Evolutionary conservation across 2,113 vertebrate genomes (phyloP).

Genomic region (Carassius carassius): DNA sequence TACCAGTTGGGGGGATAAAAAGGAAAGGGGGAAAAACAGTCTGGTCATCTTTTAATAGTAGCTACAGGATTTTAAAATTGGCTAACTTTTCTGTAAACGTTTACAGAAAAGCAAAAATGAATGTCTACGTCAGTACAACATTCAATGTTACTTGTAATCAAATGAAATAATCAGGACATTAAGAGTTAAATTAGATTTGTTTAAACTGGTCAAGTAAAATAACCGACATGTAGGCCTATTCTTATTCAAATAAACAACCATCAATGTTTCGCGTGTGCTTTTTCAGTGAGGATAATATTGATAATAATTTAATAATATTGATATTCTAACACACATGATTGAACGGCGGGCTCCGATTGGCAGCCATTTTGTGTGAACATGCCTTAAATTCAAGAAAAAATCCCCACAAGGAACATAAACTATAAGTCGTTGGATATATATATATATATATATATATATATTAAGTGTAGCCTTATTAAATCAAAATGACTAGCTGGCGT

Average conservation of each 20-base stretch:
- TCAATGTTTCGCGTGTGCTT: neutral
- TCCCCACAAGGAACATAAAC: neutral
- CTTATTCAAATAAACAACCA: neutral
- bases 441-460: neutral
- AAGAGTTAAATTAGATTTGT: neutral
- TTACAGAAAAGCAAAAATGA: too few species aligned
- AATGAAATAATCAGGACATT: neutral
- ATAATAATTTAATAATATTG: too few species aligned
- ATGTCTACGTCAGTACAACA: neutral
- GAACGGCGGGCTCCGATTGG: constrained; percentile 12
- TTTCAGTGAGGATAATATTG: neutral
- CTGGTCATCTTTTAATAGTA: neutral
- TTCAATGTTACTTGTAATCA: neutral
- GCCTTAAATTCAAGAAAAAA: neutral
- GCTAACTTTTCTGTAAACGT: neutral
- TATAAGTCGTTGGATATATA: neutral
- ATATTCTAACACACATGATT: neutral
- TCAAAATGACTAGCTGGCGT: neutral
- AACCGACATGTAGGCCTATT: neutral
- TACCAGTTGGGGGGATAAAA: neutral
- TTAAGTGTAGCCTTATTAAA: neutral
- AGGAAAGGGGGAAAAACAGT: too few species aligned
- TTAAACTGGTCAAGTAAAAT: neutral
- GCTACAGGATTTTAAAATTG: neutral
- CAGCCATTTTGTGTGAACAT: constrained; percentile 39